These are phyloP conservation scores for Smutsia temminckii DNA, from an alignment of 2,797 vertebrate genomes.

Conservation along the genomic window DNA sequence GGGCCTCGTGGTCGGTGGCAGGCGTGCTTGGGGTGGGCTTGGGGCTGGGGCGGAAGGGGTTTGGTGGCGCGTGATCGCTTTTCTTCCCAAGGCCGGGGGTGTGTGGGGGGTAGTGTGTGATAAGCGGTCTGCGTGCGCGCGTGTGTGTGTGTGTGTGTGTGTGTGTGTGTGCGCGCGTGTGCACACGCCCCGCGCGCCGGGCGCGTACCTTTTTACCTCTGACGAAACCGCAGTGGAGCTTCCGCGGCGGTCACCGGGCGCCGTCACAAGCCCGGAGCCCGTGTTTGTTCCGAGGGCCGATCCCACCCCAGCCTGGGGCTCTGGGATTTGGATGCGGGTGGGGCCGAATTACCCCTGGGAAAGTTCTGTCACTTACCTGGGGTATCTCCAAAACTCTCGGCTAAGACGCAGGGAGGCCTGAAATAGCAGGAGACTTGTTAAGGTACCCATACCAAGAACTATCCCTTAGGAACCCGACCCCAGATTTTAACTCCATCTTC, in stretches of 20 bases:
- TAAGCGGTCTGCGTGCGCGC: neutral
- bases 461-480: neutral
- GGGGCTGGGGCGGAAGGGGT: neutral
- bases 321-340: neutral
- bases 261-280: slow-evolving; percentile 92
- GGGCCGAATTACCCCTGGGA: neutral
- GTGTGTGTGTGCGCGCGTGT: slow-evolving; percentile 42
- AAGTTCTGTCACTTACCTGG: neutral
- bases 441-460: neutral
- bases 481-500: neutral
- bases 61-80: neutral
- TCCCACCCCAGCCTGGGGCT: slow-evolving; percentile 60
- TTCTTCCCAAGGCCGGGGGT: neutral
- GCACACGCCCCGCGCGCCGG: slow-evolving; percentile 70
- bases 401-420: neutral
- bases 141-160: neutral
- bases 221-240: slow-evolving; percentile 85
- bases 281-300: slow-evolving; percentile 85
- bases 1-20: slow-evolving; percentile 50
- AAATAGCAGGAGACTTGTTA: neutral
- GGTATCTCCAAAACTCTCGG: neutral
- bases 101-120: neutral
- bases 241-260: slow-evolving; percentile 89
- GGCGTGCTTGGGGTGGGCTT: slow-evolving; percentile 43
- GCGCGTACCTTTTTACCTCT: slow-evolving; percentile 87